phyloP scores from a whole-genome alignment of 2,797 vertebrate species.

The Mus spretus region DNA sequence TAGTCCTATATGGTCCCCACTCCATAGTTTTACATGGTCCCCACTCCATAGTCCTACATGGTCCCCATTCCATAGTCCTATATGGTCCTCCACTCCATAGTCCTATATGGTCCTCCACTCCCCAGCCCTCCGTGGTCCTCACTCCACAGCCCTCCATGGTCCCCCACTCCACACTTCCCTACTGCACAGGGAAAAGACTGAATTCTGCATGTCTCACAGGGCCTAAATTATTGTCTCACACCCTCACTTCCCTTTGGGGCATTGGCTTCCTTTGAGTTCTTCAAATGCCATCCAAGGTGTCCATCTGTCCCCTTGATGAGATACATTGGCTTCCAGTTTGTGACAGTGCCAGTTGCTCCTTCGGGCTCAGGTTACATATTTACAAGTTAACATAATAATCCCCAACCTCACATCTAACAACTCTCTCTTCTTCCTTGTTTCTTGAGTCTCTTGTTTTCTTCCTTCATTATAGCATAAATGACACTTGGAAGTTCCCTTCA shows the following conservation, averaged over 20 bases:
- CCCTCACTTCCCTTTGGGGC: neutral
- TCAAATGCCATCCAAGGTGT: neutral
- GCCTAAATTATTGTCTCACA: neutral
- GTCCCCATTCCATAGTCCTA: neutral
- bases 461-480: neutral
- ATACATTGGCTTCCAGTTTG: fast-evolving
- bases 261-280: too few relatives aligned
- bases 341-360: neutral
- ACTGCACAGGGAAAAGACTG: too few relatives aligned
- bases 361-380: neutral
- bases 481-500: neutral
- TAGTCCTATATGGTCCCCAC: neutral
- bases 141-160: too few relatives aligned
- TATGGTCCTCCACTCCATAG: too few relatives aligned
- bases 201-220: neutral
- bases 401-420: neutral
- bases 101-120: neutral
- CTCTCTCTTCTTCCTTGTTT: neutral
- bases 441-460: neutral
- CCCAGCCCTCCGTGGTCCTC: neutral
- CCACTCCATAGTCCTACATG: too few relatives aligned
- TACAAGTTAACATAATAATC: neutral
- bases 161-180: neutral
- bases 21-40: neutral
- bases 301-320: neutral